Evolutionary conservation across 2,888 invertebrate genomes (phyloP), one percentile per base, ranked within the genome.

Genomic region (Nasonovia ribisnigri): DNA sequence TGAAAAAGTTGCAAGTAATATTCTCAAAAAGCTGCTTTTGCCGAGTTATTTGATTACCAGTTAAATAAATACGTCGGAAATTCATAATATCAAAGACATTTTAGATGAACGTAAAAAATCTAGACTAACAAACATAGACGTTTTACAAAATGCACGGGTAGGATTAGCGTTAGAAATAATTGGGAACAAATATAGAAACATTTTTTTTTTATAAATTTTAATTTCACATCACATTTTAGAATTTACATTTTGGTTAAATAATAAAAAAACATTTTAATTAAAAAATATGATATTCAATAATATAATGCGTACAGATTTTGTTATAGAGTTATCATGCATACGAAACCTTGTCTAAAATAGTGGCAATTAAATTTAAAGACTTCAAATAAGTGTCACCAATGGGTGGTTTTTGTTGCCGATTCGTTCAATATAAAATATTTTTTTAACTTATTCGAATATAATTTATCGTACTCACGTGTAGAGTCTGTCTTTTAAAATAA

Each of bases 371-470:
- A 24, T 54, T 24, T 54, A 0, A 54, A 54, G 54, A 54, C 54
- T 24, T 20, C 0, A 54, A 54, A 0, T 0, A 24, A 67, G 13
- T 67, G 67, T n/a, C 67, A 29, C 4, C n/a, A n/a, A 54, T 6
- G 1, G 1, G 20, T 67, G 13, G 4, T 0, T n/a, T 67, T 13
- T n/a, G 13, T 67, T 11, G 29, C 11, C 0, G 5, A 13, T 0
- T 13, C 10, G 4, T 67, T 67, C 4, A 16, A 16, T n/a, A 13
- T n/a, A 16, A 67, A n/a, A 67, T 60, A 60, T 60, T 60, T 60
- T 29, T 11, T 67, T n/a, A n/a, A 13, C 13, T 13, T 13, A 13
- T 60, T 60, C n/a, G 13, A 13, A 13, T 51, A 51, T 16, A 51
- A 51, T 3, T 60, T n/a, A 60, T 60, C n/a, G 3, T 13, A 29